These are phyloP conservation scores for Byasa hedistus DNA, from an alignment of 2,888 invertebrate genomes.

Conservation along the genomic window DNA sequence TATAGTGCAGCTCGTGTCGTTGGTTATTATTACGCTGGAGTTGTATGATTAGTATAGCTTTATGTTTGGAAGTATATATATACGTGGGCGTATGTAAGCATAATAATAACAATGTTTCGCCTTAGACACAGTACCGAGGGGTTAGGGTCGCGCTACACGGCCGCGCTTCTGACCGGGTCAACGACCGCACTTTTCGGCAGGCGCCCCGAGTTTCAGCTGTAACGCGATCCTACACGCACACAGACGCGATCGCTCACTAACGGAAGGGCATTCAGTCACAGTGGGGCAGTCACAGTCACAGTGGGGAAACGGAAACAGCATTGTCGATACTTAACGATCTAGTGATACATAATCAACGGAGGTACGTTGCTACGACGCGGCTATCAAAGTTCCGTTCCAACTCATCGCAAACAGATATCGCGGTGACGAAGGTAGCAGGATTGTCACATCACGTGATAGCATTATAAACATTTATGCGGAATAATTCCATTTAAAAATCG, in stretches of 20 bases:
- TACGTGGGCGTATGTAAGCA: too few species aligned
- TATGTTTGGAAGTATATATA: too few species aligned
- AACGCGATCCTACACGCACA: constrained; percentile 73
- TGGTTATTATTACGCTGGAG: too few species aligned
- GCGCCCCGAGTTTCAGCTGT: constrained; percentile 78
- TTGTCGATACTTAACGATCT: constrained; percentile 47
- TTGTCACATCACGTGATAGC: constrained; percentile 37
- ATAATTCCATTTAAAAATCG: constrained; percentile 21
- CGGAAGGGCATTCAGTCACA: constrained; percentile 32
- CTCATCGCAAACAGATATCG: too few species aligned
- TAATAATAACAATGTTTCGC: too few species aligned
- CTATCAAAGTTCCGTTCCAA: too few species aligned
- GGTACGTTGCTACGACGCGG: constrained; percentile 28
- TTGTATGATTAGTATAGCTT: too few species aligned
- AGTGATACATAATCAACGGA: constrained; percentile 42
- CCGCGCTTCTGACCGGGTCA: constrained; percentile 73
- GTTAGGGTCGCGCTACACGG: constrained; percentile 51
- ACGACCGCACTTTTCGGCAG: constrained; percentile 77
- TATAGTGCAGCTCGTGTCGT: too few species aligned
- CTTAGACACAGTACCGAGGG: constrained; percentile 54
- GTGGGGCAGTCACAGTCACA: constrained; percentile 33
- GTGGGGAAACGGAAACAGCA: constrained; percentile 49
- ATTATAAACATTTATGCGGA: constrained; percentile 30
- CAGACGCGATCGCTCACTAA: constrained; percentile 34
- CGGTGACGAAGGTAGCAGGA: too few species aligned